Evolutionary conservation across 2,888 invertebrate species (phyloP).

Genomic region (Melipona bicolor): DNA sequence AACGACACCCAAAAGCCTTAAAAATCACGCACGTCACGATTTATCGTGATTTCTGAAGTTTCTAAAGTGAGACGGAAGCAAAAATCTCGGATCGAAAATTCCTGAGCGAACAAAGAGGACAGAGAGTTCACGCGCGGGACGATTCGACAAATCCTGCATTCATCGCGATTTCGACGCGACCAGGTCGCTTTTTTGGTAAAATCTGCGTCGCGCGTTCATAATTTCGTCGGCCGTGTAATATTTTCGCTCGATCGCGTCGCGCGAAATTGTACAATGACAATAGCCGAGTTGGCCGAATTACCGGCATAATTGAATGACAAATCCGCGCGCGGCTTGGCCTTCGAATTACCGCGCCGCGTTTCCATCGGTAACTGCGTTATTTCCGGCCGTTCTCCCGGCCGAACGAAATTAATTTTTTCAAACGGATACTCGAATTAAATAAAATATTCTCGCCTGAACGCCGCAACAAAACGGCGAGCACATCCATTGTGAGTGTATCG

Average conservation of each 20-base stretch:
- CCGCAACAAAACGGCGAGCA: neutral
- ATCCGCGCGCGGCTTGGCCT: constrained; percentile 26
- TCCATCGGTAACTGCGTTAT: constrained; percentile 33
- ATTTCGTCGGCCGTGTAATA: constrained; percentile 19
- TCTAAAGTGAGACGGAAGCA: neutral
- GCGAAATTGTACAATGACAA: constrained; percentile 24
- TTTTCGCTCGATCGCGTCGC: constrained; percentile 14
- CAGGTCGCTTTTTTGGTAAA: neutral
- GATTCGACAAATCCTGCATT: constrained; percentile 1
- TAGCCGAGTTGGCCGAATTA: constrained; percentile 32
- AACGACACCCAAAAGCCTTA: neutral
- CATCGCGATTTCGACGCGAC: neutral
- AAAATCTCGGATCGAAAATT: neutral
- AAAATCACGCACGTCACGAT: neutral
- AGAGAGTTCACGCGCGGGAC: neutral
- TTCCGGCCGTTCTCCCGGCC: neutral
- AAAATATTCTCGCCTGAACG: constrained; percentile 6
- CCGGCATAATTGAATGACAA: constrained; percentile 47
- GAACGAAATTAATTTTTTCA: constrained; percentile 41
- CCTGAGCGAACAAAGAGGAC: neutral
- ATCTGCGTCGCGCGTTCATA: neutral
- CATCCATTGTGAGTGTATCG: neutral
- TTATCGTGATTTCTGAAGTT: neutral
- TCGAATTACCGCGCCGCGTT: constrained; percentile 19
- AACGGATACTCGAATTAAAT: constrained; percentile 16